Evolutionary conservation across 1,140 invertebrate genomes (phyloP).

Genomic region (Chironomus tepperi): DNA sequence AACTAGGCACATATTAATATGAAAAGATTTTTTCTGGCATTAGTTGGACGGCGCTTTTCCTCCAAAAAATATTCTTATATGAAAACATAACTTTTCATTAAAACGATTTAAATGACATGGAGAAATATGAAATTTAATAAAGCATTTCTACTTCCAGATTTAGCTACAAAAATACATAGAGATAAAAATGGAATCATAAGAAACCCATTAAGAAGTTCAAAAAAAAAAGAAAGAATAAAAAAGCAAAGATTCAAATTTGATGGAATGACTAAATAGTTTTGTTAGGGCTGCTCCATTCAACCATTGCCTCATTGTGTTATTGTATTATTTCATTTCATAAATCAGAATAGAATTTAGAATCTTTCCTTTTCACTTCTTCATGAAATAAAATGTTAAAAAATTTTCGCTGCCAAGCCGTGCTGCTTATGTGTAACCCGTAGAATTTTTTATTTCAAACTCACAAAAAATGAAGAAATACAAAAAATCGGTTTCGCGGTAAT

Average conservation of each 20-base stretch:
- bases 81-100: no score
- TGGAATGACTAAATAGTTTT: conserved; percentile 24
- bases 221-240: neutral
- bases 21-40: neutral
- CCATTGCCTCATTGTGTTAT: conserved; percentile 10
- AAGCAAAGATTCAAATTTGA: conserved; percentile 17
- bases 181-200: conserved; percentile 21
- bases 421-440: conserved; percentile 18
- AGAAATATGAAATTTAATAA: no score
- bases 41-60: no score
- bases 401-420: neutral
- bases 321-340: neutral
- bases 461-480: conserved; percentile 15
- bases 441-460: neutral
- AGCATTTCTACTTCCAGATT: no score
- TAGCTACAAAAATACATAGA: neutral
- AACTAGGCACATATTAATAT: neutral
- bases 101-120: no score
- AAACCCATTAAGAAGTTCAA: conserved; percentile 19
- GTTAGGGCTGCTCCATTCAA: conserved; percentile 14
- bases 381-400: no score
- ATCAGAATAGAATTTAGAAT: conserved; percentile 1
- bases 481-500: conserved; percentile 5
- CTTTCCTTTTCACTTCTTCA: neutral
- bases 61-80: no score